Base-by-base conservation (phyloP, 2,797 vertebrate genomes). In the Halcyon smyrnensis region DNA sequence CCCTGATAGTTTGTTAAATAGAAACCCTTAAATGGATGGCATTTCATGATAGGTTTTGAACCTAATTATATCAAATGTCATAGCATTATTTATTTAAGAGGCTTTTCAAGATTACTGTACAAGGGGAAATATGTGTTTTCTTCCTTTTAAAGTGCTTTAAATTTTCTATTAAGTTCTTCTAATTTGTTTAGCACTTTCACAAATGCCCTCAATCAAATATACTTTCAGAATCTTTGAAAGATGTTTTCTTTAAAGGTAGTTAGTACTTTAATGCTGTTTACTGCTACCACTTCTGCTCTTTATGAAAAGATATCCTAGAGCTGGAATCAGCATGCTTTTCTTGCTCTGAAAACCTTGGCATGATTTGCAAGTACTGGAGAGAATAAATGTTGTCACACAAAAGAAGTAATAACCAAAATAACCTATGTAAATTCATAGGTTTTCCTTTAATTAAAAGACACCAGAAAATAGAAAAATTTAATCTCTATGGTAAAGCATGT, bases 61-160 rank as follows among this genome's bases (percentile, higher is more conserved):
- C 80, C 71, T 97, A 97, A 97, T 98, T 97, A 97, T 96, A 95
- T 77, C 90, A 97, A 98, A 97, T 94, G 95, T 96, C 97, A 98
- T 81, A 70, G 74, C 23, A 43, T 97, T 97, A 95, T 97, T 97
- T 97, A 96, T 96, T 96, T 97, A 87, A 97, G 96, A 98, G 69
- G 23, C 27, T 96, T 96, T 97, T 63, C 69, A 91, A 91, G 95
- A 84, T 91, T 93, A 74, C 83, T 92, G 51, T 93, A 70, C 48
- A 89, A 82, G 59, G 77, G 69, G 70, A 79, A 92, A 95, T 59
- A 89, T 82, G 34, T 77, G 37, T 90, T 92, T 71, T 87, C 88
- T 45, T 78, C 90, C 79, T 93, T 69, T 94, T 87, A 91, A 86
- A 70, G 69, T 84, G 87, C 89, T 96, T 94, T 95, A 92, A 64